Evolutionary conservation across 2,797 vertebrate species (phyloP), one percentile per base, ranked within the genome.

Genomic region (Hyperoplus lanceolatus): DNA sequence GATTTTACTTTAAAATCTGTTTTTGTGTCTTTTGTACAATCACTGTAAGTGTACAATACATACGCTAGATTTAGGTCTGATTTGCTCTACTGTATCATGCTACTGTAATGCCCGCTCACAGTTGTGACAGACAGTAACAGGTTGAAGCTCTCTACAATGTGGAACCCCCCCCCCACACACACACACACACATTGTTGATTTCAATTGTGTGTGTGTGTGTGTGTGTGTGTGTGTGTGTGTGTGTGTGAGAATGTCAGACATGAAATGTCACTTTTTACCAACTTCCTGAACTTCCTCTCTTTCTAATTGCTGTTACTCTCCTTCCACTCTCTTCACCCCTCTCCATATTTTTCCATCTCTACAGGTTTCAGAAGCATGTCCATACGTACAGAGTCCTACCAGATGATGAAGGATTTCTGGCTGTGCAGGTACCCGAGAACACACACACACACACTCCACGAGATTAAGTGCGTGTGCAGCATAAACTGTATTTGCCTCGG

Each of bases 331-430:
- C 16, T 14, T 51, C 54, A 54, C n/a, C 21, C 18, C 41, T 49
- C 29, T 53, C n/a, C 63, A 5, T 82, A 8, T 74, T 13, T 59
- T 21, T 18, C 39, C 63, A 9, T 67, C 57, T 68, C 76, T 63
- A 9, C 92, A 99, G 98, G 87, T 99, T 96, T 91, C 98, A 99
- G 96, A 99, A 99, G 75, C 98, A 99, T 1, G 98, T 99, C 46
- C 98, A 99, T 89, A 99, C 97, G 0, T 99, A 99, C 90, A 95
- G 97, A 72, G 97, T 99, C 86, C 95, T 99, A 70, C 98, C 97
- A 0, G 98, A 99, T 7, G 98, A 98, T 13, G 98, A 99, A 61
- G 97, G 97, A 73, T 98, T 96, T 84, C 91, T 99, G 85, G 97
- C 98, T 0, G 97, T 99, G 16, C 98, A 99, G 97, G 98, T 99